These are phyloP conservation scores for Theocolax elegans DNA, from an alignment of 1,140 invertebrate genomes.

Conservation along the genomic window DNA sequence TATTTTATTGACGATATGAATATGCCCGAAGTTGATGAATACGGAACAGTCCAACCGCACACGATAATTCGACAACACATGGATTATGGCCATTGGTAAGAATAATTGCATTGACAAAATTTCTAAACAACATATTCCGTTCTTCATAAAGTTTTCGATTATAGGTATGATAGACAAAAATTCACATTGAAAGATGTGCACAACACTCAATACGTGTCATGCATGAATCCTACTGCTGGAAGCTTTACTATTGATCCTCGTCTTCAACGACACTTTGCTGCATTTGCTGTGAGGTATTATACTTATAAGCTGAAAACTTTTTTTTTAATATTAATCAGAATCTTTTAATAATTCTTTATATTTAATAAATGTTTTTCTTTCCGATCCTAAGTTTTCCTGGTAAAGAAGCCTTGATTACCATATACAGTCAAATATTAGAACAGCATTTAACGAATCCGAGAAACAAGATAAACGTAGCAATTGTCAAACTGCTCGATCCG, in stretches of 20 bases:
- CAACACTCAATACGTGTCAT: constrained; percentile 93
- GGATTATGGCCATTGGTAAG: constrained; percentile 92
- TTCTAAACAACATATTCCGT: too few species aligned
- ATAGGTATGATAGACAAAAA: constrained; percentile 84
- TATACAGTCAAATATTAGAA: constrained; percentile 84
- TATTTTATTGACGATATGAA: constrained; percentile 98
- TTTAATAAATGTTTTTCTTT: constrained; percentile 21
- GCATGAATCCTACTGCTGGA: constrained; percentile 97
- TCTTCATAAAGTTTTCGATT: too few species aligned
- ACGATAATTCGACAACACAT: constrained; percentile 93
- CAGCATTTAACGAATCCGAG: constrained; percentile 79
- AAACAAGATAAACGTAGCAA: constrained; percentile 73
- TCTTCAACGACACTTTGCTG: constrained; percentile 92
- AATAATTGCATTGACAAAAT: not conserved
- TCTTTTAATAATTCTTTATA: not conserved
- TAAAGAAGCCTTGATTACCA: constrained; percentile 82
- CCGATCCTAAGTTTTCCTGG: constrained; percentile 78
- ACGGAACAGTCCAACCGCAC: constrained; percentile 95
- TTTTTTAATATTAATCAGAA: too few species aligned
- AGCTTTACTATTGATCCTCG: constrained; percentile 94
- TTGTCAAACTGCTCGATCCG: constrained; percentile 71
- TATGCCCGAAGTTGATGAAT: constrained; percentile 96
- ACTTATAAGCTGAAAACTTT: too few species aligned
- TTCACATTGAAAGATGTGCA: constrained; percentile 91
- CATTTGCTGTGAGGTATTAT: constrained; percentile 91